Evolutionary conservation across 2,113 vertebrate genomes (phyloP).

Genomic region (Tringa solitaria): DNA sequence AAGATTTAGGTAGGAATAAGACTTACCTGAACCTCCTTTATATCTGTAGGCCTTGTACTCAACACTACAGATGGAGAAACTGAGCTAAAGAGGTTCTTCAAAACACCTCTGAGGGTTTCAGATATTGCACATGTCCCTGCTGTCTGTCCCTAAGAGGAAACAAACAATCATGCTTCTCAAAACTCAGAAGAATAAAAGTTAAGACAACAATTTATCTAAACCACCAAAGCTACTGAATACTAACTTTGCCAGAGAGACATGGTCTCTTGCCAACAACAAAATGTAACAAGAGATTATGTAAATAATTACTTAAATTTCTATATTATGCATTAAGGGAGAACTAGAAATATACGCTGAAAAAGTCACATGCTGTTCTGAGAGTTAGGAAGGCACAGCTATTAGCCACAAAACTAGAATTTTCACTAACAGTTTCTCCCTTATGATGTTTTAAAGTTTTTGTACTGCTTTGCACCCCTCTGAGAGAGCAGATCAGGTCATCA

Average conservation of each 20-base stretch:
- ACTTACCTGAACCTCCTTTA: constrained; percentile 80
- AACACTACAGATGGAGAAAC: constrained; percentile 82
- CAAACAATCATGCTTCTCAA: not conserved
- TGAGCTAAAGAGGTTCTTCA: constrained; percentile 78
- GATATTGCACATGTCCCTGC: constrained; percentile 43
- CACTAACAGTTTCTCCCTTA: not conserved
- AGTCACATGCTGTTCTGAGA: not conserved
- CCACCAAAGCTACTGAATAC: not conserved
- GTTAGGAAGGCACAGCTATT: not conserved
- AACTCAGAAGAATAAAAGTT: not conserved
- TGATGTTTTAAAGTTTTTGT: not conserved
- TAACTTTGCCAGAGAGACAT: not conserved
- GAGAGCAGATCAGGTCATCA: constrained; percentile 3
- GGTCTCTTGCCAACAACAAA: not conserved
- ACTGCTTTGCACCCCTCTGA: not conserved
- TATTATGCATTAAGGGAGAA: not conserved
- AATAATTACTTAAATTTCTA: not conserved
- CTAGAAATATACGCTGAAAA: not conserved
- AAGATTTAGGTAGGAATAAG: not conserved
- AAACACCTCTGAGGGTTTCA: constrained; percentile 68
- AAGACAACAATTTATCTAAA: not conserved
- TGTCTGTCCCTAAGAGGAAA: constrained; percentile 66
- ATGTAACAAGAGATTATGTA: not conserved
- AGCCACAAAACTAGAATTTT: not conserved
- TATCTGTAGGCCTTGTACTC: constrained; percentile 77